Evolutionary conservation across 1,140 invertebrate species (phyloP).

Genomic region (Lutraria rhynchaena): DNA sequence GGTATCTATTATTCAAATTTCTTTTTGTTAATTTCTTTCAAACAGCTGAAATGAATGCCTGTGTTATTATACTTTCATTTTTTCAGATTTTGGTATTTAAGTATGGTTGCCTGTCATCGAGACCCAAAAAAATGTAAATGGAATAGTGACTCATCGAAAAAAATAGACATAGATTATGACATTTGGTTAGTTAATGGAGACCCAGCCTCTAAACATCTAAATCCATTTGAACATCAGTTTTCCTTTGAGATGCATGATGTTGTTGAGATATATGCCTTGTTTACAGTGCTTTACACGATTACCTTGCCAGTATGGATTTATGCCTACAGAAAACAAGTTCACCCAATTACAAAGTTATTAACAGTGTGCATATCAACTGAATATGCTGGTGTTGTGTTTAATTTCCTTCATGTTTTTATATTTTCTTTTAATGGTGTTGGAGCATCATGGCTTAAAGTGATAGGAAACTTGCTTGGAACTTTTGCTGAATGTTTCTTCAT

Average conservation of each 20-base stretch:
- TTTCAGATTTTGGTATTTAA: constrained; percentile 96
- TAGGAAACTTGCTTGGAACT: constrained; percentile 96
- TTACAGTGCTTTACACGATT: constrained; percentile 93
- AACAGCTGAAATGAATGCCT: no score
- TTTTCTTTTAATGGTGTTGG: constrained; percentile 95
- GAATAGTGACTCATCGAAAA: constrained; percentile 69
- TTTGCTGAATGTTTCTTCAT: constrained; percentile 96
- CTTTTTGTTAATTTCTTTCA: no score
- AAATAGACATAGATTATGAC: constrained; percentile 90
- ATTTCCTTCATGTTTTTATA: constrained; percentile 93
- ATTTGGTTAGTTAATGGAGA: constrained; percentile 98
- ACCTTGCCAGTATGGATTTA: constrained; percentile 93
- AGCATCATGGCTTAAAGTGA: constrained; percentile 89
- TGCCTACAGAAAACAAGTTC: constrained; percentile 92
- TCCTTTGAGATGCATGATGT: constrained; percentile 96
- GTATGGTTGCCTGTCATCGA: constrained; percentile 94
- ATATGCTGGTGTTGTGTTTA: constrained; percentile 91
- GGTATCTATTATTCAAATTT: no score
- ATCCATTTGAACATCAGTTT: constrained; percentile 96
- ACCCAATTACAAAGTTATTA: constrained; percentile 95
- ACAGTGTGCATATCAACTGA: constrained; percentile 93
- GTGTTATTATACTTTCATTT: constrained; percentile 31
- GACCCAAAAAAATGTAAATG: constrained; percentile 84
- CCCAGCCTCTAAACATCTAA: constrained; percentile 86
- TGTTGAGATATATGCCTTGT: constrained; percentile 94